A percentile compares a stretch with the other conserved stretches of the same genome.
Conservation (phyloP, 2,113 vertebrate genomes). For the Hydropotes inermis region DNA sequence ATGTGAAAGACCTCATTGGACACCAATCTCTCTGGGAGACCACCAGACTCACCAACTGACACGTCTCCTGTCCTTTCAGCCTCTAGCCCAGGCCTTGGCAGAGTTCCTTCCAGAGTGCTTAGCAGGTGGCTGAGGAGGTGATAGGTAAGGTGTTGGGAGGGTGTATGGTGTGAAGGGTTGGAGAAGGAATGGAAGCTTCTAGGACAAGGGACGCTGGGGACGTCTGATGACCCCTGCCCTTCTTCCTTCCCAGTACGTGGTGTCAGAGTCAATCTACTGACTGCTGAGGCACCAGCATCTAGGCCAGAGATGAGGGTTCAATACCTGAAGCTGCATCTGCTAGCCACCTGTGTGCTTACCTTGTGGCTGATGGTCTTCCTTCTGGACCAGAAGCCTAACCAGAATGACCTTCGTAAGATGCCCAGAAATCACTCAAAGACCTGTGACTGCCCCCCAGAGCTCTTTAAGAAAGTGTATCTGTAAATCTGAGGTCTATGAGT, state of each 20-base stretch:
- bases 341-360: neutral
- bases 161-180: neutral
- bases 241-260: neutral
- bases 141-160: neutral
- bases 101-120: neutral
- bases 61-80: neutral
- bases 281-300: fast-evolving
- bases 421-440: neutral
- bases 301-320: neutral
- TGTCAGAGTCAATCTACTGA: neutral
- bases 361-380: neutral
- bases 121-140: neutral
- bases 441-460: neutral
- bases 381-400: neutral
- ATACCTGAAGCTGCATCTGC: neutral
- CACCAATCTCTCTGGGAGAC: neutral
- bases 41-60: neutral
- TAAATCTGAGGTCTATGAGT: neutral
- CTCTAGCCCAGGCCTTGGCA: neutral
- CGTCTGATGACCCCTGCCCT: neutral
- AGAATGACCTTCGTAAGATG: neutral
- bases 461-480: neutral
- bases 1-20: neutral
- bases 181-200: neutral
- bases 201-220: neutral